phyloP scores from a whole-genome alignment of 2,888 invertebrate genomes.

The Thymelicus acteon region DNA sequence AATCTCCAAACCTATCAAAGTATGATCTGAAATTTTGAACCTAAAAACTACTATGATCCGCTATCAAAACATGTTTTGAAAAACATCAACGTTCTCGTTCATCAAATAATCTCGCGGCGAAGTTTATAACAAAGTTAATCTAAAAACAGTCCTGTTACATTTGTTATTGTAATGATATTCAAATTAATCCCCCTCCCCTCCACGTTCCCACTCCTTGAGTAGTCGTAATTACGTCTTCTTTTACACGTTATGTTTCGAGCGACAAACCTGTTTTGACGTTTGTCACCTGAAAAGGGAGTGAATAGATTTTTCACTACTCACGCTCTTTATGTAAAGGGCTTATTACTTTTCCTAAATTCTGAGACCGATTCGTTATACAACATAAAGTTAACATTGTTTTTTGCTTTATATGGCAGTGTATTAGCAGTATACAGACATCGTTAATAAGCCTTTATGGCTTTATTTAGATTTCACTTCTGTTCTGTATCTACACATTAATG shows the following conservation, averaged over 20 bases:
- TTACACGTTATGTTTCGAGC: slow-evolving; percentile 27
- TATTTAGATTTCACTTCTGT: too few relatives aligned
- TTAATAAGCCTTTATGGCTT: too few relatives aligned
- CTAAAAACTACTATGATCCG: neutral
- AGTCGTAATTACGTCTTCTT: slow-evolving; percentile 42
- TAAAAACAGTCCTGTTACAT: slow-evolving; percentile 25
- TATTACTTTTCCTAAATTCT: too few relatives aligned
- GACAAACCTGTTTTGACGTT: slow-evolving; percentile 31
- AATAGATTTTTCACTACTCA: too few relatives aligned
- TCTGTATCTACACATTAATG: too few relatives aligned
- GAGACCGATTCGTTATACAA: too few relatives aligned
- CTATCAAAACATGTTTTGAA: slow-evolving; percentile 10
- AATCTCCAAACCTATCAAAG: too few relatives aligned
- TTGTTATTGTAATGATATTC: slow-evolving; percentile 43
- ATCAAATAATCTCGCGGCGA: neutral
- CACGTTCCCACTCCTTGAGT: slow-evolving; percentile 15
- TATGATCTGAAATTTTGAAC: too few relatives aligned
- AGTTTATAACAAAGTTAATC: slow-evolving; percentile 17
- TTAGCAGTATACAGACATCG: too few relatives aligned
- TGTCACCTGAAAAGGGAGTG: neutral
- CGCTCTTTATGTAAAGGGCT: too few relatives aligned
- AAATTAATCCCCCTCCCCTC: slow-evolving; percentile 15
- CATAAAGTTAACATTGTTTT: too few relatives aligned
- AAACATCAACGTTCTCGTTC: neutral
- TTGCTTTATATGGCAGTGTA: too few relatives aligned